Evolutionary conservation across 2,888 invertebrate species (phyloP).

Genomic region (Amblyteles armatorius): DNA sequence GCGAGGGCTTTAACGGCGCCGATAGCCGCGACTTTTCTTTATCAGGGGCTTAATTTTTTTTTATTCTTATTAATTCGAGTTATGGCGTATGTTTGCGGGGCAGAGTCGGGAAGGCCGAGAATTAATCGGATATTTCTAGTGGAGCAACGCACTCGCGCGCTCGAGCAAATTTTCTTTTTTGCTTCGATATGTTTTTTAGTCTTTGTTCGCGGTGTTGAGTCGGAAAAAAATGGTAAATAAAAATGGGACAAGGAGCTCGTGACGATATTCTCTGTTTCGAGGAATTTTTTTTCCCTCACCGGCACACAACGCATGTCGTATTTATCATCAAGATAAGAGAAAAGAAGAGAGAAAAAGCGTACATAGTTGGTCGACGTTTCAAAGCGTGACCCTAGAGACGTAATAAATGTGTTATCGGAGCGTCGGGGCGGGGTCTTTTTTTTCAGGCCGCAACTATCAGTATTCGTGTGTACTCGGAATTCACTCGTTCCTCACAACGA

Average conservation of each 20-base stretch:
- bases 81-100: conserved; percentile 19
- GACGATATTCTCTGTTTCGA: conserved; percentile 20
- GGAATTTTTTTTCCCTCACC: conserved; percentile 29
- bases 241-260: not conserved
- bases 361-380: conserved; percentile 33
- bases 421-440: conserved; percentile 40
- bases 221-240: not conserved
- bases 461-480: conserved; percentile 57
- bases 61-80: not conserved
- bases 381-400: conserved; percentile 26
- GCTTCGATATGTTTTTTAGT: not conserved
- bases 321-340: conserved; percentile 35
- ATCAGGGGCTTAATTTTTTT: conserved; percentile 38
- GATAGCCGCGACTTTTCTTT: conserved; percentile 56
- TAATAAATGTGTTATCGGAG: conserved; percentile 64
- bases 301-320: conserved; percentile 20
- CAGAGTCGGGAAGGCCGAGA: conserved; percentile 57
- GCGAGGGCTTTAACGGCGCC: conserved; percentile 26
- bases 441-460: conserved; percentile 55
- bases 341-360: conserved; percentile 3
- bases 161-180: not conserved
- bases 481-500: conserved; percentile 39
- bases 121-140: conserved; percentile 59
- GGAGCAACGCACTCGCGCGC: conserved; percentile 48
- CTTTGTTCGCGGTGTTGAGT: not conserved